Base-by-base conservation (phyloP, 1,140 invertebrate genomes). In the Ooceraea biroi region DNA sequence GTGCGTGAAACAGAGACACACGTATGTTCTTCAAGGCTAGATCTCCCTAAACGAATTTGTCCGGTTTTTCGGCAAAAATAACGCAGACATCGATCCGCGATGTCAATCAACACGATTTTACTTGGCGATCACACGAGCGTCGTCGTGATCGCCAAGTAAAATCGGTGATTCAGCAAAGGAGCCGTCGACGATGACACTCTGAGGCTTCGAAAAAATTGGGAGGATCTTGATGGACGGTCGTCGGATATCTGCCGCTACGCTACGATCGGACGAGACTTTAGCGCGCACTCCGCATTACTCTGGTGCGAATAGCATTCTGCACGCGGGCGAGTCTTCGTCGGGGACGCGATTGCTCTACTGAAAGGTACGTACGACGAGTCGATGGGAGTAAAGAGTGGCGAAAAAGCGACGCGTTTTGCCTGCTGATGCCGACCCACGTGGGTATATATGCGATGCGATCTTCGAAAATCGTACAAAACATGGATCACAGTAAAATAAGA, bases 391-490 rank as follows among this genome's bases (percentile, higher is more conserved):
- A 63, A 82, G 36, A 82, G 74, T 50, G 55, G 48, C 71, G 73
- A 60, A 61, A 61, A 74, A 72, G 46, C 65, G 69, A 80, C 36
- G 76, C 36, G 36, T 36, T 55, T 55, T 55, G 52, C 52, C 60
- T 61, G n/a, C 55, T 71, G 78, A 80, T 77, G 77, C 68, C 78
- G 44, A 78, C 65, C 77, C 69, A 84, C 82, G 83, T 36, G 63
- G 36, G 36, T 2, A 36, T n/a, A n/a, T 85, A 86, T 85, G 78
- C 85, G 71, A 83, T 85, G 85, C 82, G 85, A 89, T 85, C 87
- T 90, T 84, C 60, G 89, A 91, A 91, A 91, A 90, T 91, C 83
- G 90, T 91, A 91, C 85, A 91, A 91, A 91, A 91, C 90, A 89
- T 88, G 89, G 88, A 89, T 90, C 85, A 90, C 88, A 90, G 90